Conservation (phyloP, 2,797 vertebrate species). For the Amphiprion clarkii region DNA sequence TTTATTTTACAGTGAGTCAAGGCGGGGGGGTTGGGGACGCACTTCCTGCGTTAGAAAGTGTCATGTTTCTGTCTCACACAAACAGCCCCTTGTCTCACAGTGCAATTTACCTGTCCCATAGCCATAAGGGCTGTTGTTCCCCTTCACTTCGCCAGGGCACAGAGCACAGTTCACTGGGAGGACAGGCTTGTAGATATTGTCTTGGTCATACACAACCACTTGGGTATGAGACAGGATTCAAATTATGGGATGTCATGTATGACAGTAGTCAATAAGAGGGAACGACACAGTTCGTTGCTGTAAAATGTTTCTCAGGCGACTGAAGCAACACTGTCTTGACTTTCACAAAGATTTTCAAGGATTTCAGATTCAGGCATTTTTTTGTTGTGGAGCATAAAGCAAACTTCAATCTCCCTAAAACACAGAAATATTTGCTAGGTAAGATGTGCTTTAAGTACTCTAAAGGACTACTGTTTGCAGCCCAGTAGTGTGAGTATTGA, state of each 20-base stretch:
- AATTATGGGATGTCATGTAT: conserved; percentile 73
- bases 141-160: conserved; percentile 77
- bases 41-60: conserved; percentile 81
- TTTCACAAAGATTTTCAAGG: conserved; percentile 57
- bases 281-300: neutral
- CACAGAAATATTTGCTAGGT: neutral
- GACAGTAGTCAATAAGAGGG: conserved; percentile 12
- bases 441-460: neutral
- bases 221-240: conserved; percentile 48
- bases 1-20: conserved; percentile 76
- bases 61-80: conserved; percentile 80
- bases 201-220: conserved; percentile 73
- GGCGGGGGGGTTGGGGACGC: conserved; percentile 31
- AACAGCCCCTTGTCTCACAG: conserved; percentile 68
- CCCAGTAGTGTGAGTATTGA: conserved; percentile 22
- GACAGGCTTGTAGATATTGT: conserved; percentile 83
- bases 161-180: conserved; percentile 84
- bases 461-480: conserved; percentile 8
- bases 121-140: conserved; percentile 81
- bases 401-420: neutral
- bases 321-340: conserved; percentile 50
- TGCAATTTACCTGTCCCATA: conserved; percentile 80
- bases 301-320: conserved; percentile 22
- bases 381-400: conserved; percentile 13
- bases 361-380: conserved; percentile 44